Evolutionary conservation across 2,797 vertebrate species (phyloP), one percentile per base, ranked within the genome.

Genomic region (Coregonus sp.): DNA sequence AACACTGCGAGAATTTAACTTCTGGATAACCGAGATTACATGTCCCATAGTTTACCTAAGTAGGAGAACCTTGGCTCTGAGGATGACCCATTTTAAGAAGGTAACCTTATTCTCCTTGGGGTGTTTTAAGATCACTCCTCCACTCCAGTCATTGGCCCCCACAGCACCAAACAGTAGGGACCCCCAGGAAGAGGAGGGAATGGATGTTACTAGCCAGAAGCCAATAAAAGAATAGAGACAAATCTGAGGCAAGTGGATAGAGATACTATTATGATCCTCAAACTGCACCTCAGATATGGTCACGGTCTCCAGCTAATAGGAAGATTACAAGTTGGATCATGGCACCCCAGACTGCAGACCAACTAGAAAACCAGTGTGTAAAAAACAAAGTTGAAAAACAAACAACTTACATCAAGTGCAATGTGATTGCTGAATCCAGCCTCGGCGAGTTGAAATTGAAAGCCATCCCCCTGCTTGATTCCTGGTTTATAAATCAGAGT

Each of bases 81-180:
- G 0, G 71, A 15, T 0, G 90, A 89, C 35, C 90, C 91, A 35
- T 95, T 95, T 95, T 52, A 96, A 82, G 87, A 96, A 96, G 54
- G 78, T 78, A 0, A 14, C 18, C 4, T 4, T 4, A 4, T 73
- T 67, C 18, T 61, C 14, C 0, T 69, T 65, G 2, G 20, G 51
- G 51, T 88, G 29, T 52, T 90, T 92, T 1, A 94, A 50, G 68
- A 96, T 75, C 7, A 90, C 69, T 0, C 94, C 95, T n/a, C 95
- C 95, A 0, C 92, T 93, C 95, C 95, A 96, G 80, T 94, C 92
- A 31, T 92, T 94, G 59, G 95, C 92, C 2, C 95, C 95, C 0
- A 95, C 94, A 0, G 92, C 88, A 0, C 94, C 95, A 11, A 95
- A 91, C 61, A 95, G 86, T 35, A 94, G 68, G 18, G 88, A 73